These are phyloP conservation scores for Arothron firmamentum DNA, from an alignment of 2,113 vertebrate genomes.

Conservation along the genomic window DNA sequence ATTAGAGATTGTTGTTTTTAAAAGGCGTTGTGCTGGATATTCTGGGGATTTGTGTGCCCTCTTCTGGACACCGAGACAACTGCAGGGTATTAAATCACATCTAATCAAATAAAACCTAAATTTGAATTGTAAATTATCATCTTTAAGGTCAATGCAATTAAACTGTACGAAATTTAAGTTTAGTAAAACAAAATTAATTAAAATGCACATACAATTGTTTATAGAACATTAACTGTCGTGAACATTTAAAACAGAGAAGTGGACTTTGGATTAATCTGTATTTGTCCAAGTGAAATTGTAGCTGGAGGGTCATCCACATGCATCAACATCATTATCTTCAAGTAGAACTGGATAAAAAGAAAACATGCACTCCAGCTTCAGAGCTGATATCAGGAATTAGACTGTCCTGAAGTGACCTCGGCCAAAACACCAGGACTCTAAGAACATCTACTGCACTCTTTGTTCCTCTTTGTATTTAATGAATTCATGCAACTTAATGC, in stretches of 20 bases:
- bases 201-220: background rate
- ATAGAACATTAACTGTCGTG: background rate
- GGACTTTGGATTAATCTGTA: background rate
- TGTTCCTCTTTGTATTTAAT: background rate
- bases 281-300: slow-evolving; percentile 2
- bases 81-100: background rate
- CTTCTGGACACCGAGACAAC: slow-evolving; percentile 44
- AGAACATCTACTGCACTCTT: background rate
- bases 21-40: background rate
- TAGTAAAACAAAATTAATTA: too few relatives aligned
- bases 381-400: slow-evolving; percentile 24
- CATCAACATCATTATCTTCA: slow-evolving; percentile 19
- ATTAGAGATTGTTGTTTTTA: background rate
- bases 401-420: slow-evolving; percentile 36
- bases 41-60: slow-evolving; percentile 39
- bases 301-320: slow-evolving; percentile 29
- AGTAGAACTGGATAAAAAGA: slow-evolving; percentile 28
- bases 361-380: slow-evolving; percentile 34
- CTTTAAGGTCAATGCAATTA: too few relatives aligned
- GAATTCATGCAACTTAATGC: slow-evolving; percentile 26
- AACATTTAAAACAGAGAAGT: background rate
- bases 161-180: too few relatives aligned
- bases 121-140: background rate
- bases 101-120: background rate
- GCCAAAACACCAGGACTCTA: slow-evolving; percentile 3